A percentile compares a stretch with the other conserved stretches of the same genome.
These are phyloP conservation scores for Carabus problematicus DNA, from an alignment of 2,888 invertebrate species.

Conservation along the genomic window DNA sequence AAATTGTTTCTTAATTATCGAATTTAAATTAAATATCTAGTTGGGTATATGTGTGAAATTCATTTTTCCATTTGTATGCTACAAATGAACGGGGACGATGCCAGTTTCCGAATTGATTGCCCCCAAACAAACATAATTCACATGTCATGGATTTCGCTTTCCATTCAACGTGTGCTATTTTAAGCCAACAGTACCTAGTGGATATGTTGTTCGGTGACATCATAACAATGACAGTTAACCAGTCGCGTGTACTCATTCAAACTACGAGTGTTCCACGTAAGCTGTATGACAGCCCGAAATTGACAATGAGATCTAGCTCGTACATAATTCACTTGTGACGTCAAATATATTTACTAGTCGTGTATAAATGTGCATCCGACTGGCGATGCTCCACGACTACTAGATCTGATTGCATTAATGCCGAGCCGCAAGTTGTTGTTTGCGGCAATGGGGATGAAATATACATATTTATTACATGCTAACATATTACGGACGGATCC, in stretches of 20 bases:
- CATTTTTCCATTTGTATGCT: no score
- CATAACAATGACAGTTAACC: slow-evolving; percentile 22
- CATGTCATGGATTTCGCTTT: slow-evolving; percentile 29
- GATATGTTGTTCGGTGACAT: slow-evolving; percentile 34
- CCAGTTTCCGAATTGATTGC: slow-evolving; percentile 18
- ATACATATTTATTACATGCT: slow-evolving; percentile 1
- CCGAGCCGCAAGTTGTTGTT: slow-evolving; percentile 6
- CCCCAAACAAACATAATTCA: slow-evolving; percentile 30
- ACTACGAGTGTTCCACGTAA: neutral
- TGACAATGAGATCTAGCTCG: slow-evolving; percentile 38
- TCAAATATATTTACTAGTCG: slow-evolving; percentile 25
- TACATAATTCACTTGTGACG: slow-evolving; percentile 33
- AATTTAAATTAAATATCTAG: no score
- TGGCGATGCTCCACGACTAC: no score
- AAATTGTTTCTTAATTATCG: no score
- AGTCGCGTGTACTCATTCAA: slow-evolving; percentile 10
- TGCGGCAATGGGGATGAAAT: neutral
- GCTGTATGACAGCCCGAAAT: slow-evolving; percentile 31
- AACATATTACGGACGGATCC: no score
- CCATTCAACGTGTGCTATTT: slow-evolving; percentile 22
- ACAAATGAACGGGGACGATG: neutral
- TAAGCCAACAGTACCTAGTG: slow-evolving; percentile 17
- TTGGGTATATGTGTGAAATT: no score
- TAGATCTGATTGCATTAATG: neutral
- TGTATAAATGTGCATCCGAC: neutral